Conservation (phyloP, 2,797 vertebrate genomes). For the Phalanger gymnotis region DNA sequence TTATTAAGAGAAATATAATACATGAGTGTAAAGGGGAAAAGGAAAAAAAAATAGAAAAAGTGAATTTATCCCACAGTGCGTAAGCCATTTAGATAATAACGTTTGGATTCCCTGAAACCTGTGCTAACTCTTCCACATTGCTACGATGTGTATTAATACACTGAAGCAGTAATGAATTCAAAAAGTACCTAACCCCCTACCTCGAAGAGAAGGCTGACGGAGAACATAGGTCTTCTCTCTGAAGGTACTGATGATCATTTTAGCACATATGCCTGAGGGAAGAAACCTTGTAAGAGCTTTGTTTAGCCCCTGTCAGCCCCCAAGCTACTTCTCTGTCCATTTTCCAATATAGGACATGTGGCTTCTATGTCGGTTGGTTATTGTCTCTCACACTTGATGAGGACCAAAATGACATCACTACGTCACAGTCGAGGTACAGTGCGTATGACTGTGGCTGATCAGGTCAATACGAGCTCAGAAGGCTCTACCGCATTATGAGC, state of each 20-base stretch:
- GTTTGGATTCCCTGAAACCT: neutral
- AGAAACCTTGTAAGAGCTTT: neutral
- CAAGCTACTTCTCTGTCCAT: neutral
- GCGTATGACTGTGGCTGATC: no score
- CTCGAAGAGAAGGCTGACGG: neutral
- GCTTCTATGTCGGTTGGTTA: no score
- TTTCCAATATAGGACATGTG: neutral
- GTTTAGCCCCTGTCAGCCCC: neutral
- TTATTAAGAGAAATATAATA: neutral
- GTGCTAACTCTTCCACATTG: neutral
- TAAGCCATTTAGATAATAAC: neutral
- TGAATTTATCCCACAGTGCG: neutral
- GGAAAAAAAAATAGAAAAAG: neutral
- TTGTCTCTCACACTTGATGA: no score
- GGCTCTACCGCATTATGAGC: no score
- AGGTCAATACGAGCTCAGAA: no score
- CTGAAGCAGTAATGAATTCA: neutral
- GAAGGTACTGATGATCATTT: neutral
- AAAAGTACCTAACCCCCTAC: neutral
- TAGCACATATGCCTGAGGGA: neutral
- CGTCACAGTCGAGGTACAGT: no score
- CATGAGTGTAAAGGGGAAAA: neutral
- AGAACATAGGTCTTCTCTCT: neutral
- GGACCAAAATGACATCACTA: no score
- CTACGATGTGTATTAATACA: neutral